phyloP scores from a whole-genome alignment of 2,888 invertebrate genomes.

The Morpho helenor region DNA sequence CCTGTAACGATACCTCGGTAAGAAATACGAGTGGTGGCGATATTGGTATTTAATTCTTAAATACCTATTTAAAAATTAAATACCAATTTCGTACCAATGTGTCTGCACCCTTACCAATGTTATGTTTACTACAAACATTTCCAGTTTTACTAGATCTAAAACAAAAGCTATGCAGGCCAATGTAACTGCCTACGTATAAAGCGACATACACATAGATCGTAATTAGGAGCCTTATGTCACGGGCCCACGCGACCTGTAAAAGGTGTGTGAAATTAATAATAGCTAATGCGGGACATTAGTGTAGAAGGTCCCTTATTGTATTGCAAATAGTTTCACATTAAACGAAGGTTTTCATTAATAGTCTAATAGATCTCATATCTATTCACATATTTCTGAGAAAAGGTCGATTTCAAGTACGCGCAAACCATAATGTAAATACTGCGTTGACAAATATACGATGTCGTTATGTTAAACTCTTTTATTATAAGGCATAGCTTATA shows the following conservation, averaged over 20 bases:
- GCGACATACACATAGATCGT: slow-evolving; percentile 42
- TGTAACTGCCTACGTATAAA: slow-evolving; percentile 56
- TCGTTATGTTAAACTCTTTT: no score
- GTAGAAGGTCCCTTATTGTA: slow-evolving; percentile 21
- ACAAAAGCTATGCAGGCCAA: slow-evolving; percentile 53
- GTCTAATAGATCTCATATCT: background rate
- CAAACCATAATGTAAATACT: no score
- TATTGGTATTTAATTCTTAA: no score
- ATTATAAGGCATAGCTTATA: no score
- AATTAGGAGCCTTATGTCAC: slow-evolving; percentile 53
- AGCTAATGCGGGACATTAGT: slow-evolving; percentile 32
- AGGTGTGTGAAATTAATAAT: slow-evolving; percentile 65
- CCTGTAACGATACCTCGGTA: no score
- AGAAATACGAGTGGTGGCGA: no score
- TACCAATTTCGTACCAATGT: slow-evolving; percentile 20
- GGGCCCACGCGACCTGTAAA: slow-evolving; percentile 54
- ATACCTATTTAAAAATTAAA: no score
- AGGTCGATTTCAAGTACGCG: no score
- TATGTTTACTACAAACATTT: slow-evolving; percentile 21
- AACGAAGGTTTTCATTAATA: slow-evolving; percentile 4
- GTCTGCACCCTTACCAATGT: background rate
- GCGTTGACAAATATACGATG: no score
- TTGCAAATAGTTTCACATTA: slow-evolving; percentile 12
- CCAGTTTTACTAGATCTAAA: slow-evolving; percentile 29
- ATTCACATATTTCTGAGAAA: no score